Conservation (phyloP, 2,888 invertebrate species). For the Carcina quercana region DNA sequence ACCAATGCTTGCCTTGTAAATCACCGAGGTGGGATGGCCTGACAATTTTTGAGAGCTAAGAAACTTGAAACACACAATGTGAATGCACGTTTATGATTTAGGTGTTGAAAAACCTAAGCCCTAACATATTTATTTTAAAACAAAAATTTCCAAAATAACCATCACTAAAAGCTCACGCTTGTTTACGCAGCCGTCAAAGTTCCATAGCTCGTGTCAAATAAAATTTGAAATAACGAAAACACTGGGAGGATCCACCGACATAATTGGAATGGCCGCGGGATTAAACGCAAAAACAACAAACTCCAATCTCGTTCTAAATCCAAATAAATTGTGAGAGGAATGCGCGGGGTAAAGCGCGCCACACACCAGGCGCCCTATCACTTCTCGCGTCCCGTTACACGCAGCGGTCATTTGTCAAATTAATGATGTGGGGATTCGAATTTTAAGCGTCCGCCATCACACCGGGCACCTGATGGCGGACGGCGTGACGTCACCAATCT, state of each 20-base stretch:
- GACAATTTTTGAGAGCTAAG: too few relatives aligned
- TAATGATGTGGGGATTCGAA: slow-evolving; percentile 58
- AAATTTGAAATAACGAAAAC: slow-evolving; percentile 21
- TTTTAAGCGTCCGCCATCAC: slow-evolving; percentile 46
- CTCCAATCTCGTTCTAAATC: slow-evolving; percentile 30
- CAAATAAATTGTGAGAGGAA: slow-evolving; percentile 28
- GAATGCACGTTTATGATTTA: too few relatives aligned
- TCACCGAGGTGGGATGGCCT: too few relatives aligned
- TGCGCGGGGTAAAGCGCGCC: slow-evolving; percentile 30
- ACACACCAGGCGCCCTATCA: slow-evolving; percentile 23
- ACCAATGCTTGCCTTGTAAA: too few relatives aligned
- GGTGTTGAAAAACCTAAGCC: too few relatives aligned
- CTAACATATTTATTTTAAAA: too few relatives aligned
- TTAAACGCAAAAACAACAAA: slow-evolving; percentile 33
- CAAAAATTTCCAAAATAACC: too few relatives aligned
- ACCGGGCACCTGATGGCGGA: slow-evolving; percentile 24
- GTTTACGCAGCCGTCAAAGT: slow-evolving; percentile 36
- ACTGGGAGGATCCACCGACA: slow-evolving; percentile 10
- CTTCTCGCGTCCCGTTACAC: slow-evolving; percentile 34
- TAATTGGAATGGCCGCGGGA: slow-evolving; percentile 28
- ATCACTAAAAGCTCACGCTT: slow-evolving; percentile 13
- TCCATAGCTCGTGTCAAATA: slow-evolving; percentile 29
- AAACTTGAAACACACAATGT: too few relatives aligned
- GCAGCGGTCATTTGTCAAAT: slow-evolving; percentile 57
- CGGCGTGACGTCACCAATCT: slow-evolving; percentile 17